A percentile compares a stretch with the other conserved stretches of the same genome.
phyloP scores from a whole-genome alignment of 2,113 vertebrate species.

The Oenanthe melanoleuca region DNA sequence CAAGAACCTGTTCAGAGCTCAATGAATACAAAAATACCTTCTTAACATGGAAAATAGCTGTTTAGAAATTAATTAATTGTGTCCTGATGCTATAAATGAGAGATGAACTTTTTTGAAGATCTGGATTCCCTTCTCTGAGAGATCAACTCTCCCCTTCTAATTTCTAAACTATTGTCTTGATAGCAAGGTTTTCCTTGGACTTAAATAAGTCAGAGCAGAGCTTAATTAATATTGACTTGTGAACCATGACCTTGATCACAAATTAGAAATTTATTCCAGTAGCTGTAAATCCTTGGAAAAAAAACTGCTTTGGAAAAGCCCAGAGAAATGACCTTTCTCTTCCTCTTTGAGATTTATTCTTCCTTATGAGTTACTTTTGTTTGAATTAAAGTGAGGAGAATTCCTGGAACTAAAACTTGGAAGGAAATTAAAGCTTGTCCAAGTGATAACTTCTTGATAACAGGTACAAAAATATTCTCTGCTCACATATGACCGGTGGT shows the following conservation, averaged over 20 bases:
- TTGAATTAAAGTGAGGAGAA: background rate
- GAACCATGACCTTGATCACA: background rate
- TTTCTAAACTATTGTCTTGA: background rate
- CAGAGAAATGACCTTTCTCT: background rate
- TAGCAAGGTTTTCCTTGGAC: background rate
- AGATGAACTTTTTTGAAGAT: background rate
- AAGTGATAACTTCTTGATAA: background rate
- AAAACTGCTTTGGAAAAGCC: background rate
- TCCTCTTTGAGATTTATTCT: background rate
- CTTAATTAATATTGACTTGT: background rate
- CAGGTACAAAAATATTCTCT: background rate
- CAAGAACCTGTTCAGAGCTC: background rate
- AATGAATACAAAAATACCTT: background rate
- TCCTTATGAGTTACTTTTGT: background rate
- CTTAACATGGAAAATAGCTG: background rate
- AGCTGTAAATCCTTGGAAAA: background rate
- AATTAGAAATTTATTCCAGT: background rate
- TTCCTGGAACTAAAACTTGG: background rate
- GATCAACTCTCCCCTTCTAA: background rate
- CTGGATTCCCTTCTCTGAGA: background rate
- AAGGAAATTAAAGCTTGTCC: background rate
- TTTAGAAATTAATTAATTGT: background rate
- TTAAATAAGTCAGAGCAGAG: background rate
- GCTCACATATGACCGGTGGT: background rate
- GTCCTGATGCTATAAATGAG: background rate